phyloP scores from a whole-genome alignment of 2,113 vertebrate species.

The Pomatorhinus ruficollis region DNA sequence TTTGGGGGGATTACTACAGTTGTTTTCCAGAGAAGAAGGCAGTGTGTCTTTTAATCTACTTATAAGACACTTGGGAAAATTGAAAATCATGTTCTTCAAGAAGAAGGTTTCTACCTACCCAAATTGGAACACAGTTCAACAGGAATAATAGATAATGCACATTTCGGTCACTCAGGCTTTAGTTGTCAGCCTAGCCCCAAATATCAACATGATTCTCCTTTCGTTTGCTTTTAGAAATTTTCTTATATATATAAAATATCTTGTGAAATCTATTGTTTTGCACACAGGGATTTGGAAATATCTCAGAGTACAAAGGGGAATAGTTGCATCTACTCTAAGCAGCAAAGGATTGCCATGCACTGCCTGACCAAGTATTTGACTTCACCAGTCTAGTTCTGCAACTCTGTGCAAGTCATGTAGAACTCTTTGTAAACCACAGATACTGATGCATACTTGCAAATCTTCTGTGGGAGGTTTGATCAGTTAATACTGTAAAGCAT shows the following conservation, averaged over 20 bases:
- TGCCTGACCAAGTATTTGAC: background rate
- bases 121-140: background rate
- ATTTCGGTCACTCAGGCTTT: background rate
- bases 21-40: background rate
- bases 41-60: background rate
- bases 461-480: conserved; percentile 1
- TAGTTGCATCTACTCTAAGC: background rate
- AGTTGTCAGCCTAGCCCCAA: background rate
- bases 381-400: background rate
- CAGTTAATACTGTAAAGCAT: conserved; percentile 16
- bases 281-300: background rate
- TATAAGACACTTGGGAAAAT: background rate
- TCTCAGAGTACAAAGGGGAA: background rate
- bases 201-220: background rate
- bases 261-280: background rate
- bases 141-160: background rate
- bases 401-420: background rate
- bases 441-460: background rate
- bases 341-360: background rate
- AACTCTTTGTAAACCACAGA: background rate
- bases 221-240: background rate
- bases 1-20: background rate
- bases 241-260: background rate
- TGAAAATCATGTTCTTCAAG: background rate
- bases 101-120: background rate